Evolutionary conservation across 2,797 vertebrate genomes (phyloP).

Genomic region (Scomberomorus guttatus): DNA sequence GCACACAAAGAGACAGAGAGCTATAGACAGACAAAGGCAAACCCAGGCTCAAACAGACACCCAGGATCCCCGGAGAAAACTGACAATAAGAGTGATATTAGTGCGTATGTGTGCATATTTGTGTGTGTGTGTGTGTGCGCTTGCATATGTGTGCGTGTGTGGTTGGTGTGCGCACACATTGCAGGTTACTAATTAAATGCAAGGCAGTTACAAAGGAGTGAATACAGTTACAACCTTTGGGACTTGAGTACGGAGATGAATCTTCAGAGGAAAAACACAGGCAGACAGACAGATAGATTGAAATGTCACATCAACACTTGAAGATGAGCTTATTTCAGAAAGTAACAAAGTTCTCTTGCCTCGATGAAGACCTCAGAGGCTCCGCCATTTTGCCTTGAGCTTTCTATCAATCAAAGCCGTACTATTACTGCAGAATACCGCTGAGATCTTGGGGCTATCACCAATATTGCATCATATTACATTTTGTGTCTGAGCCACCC

Average conservation of each 20-base stretch:
- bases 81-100: conserved; percentile 57
- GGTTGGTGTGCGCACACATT: background rate
- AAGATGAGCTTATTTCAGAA: conserved; percentile 69
- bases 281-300: conserved; percentile 59
- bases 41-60: conserved; percentile 44
- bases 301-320: conserved; percentile 72
- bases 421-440: conserved; percentile 64
- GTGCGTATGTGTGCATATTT: background rate
- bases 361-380: conserved; percentile 68
- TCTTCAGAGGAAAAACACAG: conserved; percentile 24
- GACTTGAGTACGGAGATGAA: conserved; percentile 42
- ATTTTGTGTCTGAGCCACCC: conserved; percentile 60
- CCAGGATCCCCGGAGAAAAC: conserved; percentile 55
- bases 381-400: conserved; percentile 68
- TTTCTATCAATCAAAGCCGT: conserved; percentile 74
- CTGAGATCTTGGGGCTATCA: conserved; percentile 61
- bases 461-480: conserved; percentile 68
- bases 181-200: conserved; percentile 61
- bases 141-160: conserved; percentile 22
- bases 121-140: background rate
- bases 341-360: conserved; percentile 65
- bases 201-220: conserved; percentile 51
- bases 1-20: conserved; percentile 46
- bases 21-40: conserved; percentile 46
- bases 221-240: conserved; percentile 55